phyloP scores from a whole-genome alignment of 2,113 vertebrate species.

The Pholis gunnellus region DNA sequence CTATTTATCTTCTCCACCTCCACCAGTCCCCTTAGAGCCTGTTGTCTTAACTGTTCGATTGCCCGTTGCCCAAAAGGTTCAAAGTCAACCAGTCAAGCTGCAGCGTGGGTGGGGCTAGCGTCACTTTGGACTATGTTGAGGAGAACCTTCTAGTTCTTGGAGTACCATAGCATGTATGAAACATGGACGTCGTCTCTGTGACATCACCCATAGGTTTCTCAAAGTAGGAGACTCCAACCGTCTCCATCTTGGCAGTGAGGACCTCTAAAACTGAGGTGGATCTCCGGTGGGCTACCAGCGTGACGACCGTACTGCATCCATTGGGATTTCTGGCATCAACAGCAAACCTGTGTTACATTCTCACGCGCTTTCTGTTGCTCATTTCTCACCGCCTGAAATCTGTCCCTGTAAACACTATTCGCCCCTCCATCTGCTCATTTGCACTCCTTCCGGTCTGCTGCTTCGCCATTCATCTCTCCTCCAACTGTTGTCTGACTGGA shows the following conservation, averaged over 20 bases:
- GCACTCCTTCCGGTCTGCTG: slow-evolving; percentile 32
- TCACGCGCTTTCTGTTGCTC: slow-evolving; percentile 17
- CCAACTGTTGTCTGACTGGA: slow-evolving; percentile 33
- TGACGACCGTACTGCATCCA: too few relatives aligned
- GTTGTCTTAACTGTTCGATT: slow-evolving; percentile 59
- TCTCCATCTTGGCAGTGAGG: too few relatives aligned
- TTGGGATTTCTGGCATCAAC: neutral
- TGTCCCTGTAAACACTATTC: slow-evolving; percentile 19
- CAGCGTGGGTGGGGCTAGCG: neutral
- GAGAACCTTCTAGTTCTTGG: too few relatives aligned
- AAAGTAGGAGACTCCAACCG: too few relatives aligned
- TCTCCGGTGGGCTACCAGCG: neutral
- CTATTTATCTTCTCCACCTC: slow-evolving; percentile 56
- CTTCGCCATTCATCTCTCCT: slow-evolving; percentile 36
- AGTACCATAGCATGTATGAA: too few relatives aligned
- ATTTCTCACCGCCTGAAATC: slow-evolving; percentile 13
- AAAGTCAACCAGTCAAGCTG: slow-evolving; percentile 17
- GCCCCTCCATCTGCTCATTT: slow-evolving; percentile 42
- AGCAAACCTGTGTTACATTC: neutral
- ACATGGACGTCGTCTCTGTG: too few relatives aligned
- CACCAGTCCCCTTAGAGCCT: slow-evolving; percentile 19
- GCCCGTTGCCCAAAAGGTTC: neutral
- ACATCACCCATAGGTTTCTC: too few relatives aligned
- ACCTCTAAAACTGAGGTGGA: too few relatives aligned
- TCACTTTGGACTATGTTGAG: neutral